These are phyloP conservation scores for Carcinoscorpius rotundicauda DNA, from an alignment of 1,140 invertebrate genomes.

Conservation along the genomic window DNA sequence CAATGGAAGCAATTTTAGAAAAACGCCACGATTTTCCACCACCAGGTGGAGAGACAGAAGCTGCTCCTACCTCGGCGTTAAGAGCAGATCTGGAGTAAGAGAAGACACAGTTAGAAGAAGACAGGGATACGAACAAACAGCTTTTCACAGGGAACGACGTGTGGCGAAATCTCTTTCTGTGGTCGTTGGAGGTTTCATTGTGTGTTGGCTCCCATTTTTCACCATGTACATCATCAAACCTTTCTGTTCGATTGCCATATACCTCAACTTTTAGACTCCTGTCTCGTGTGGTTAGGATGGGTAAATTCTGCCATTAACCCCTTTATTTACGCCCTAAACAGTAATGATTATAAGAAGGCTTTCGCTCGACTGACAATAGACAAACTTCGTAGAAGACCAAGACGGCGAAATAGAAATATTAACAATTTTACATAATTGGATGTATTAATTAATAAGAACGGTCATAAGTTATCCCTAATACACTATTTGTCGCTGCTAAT, in stretches of 20 bases:
- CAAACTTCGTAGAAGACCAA: too few species aligned
- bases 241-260: conserved; percentile 60
- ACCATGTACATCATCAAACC: conserved; percentile 67
- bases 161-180: conserved; percentile 81
- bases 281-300: conserved; percentile 65
- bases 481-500: too few species aligned
- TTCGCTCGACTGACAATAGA: conserved; percentile 36
- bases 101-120: too few species aligned
- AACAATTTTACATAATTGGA: too few species aligned
- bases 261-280: conserved; percentile 12
- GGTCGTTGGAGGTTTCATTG: conserved; percentile 80
- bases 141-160: conserved; percentile 55
- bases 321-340: conserved; percentile 77
- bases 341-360: conserved; percentile 65
- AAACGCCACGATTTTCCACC: too few species aligned
- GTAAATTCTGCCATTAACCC: conserved; percentile 82
- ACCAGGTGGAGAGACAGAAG: too few species aligned
- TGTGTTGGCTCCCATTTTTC: conserved; percentile 84
- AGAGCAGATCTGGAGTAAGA: too few species aligned
- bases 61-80: too few species aligned
- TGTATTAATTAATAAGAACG: too few species aligned
- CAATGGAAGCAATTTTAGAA: too few species aligned
- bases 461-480: too few species aligned
- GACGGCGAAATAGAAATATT: too few species aligned
- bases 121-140: conserved; percentile 19